Percentiles rank a stretch among this genome's conserved stretches.
Evolutionary conservation across 2,888 invertebrate species (phyloP).

Genomic region (Ashinkailepas kermadecensis): DNA sequence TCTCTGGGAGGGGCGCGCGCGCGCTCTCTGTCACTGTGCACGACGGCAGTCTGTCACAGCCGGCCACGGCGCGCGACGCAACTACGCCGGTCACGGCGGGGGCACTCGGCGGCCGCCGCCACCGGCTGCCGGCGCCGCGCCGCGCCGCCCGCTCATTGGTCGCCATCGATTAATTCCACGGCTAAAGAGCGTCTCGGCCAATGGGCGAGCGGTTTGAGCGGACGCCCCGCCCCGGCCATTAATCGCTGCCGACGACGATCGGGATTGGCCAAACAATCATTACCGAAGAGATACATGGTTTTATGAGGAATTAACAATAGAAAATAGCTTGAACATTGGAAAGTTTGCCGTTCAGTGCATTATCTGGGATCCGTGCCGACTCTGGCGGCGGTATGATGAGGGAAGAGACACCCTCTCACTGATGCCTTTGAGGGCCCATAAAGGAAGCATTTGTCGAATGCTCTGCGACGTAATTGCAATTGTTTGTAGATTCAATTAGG

Average conservation of each 20-base stretch:
- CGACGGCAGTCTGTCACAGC: background rate
- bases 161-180: constrained; percentile 8
- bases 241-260: background rate
- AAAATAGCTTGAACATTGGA: constrained; percentile 17
- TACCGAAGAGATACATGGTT: constrained; percentile 7
- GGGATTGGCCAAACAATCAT: constrained; percentile 17
- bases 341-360: constrained; percentile 1
- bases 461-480: constrained; percentile 13
- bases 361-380: background rate
- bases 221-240: constrained; percentile 13
- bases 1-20: background rate
- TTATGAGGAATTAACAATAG: constrained; percentile 19
- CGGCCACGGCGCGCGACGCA: background rate
- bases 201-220: background rate
- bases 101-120: background rate
- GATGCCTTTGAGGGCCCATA: background rate
- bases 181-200: constrained; percentile 6
- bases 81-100: background rate
- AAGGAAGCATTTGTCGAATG: constrained; percentile 16
- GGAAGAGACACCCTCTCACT: constrained; percentile 1
- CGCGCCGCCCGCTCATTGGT: constrained; percentile 6
- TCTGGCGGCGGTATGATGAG: background rate
- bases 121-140: background rate
- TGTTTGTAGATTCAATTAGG: constrained; percentile 16
- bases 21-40: too few relatives aligned